phyloP scores from a whole-genome alignment of 2,888 invertebrate genomes.

The Tricholauxania praeusta region DNA sequence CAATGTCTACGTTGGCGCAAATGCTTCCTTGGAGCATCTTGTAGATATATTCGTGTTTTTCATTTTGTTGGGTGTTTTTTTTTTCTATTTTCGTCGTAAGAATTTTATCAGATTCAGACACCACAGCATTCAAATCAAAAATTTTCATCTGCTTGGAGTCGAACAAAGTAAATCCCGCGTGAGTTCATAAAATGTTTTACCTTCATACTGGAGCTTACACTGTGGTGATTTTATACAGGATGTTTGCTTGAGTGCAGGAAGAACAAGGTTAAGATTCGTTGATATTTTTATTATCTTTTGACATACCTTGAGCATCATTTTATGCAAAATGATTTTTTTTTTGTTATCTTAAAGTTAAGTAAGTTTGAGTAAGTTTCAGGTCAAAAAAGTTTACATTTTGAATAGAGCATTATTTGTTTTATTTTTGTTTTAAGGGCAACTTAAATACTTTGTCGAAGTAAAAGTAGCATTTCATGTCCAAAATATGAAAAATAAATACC shows the following conservation, averaged over 20 bases:
- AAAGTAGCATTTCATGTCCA: too few relatives aligned
- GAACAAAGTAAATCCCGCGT: constrained; percentile 60
- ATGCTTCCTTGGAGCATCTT: constrained; percentile 16
- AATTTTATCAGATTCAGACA: constrained; percentile 35
- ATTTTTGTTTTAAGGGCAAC: too few relatives aligned
- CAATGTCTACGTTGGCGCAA: constrained; percentile 1
- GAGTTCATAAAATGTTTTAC: constrained; percentile 57
- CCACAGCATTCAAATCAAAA: constrained; percentile 25
- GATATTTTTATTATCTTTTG: not conserved
- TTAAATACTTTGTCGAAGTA: too few relatives aligned
- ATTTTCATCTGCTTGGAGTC: constrained; percentile 2
- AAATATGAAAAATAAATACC: too few relatives aligned
- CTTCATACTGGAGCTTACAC: not conserved
- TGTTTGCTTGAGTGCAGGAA: not conserved
- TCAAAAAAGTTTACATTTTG: too few relatives aligned
- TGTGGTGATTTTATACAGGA: not conserved
- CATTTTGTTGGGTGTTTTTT: not conserved
- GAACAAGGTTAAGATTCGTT: not conserved
- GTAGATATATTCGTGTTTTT: constrained; percentile 6
- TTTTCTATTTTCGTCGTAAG: not conserved
- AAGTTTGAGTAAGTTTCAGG: too few relatives aligned
- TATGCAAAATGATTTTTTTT: not conserved
- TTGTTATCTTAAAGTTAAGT: too few relatives aligned
- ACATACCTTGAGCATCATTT: not conserved
- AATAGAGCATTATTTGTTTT: too few relatives aligned